Percentiles rank a stretch among this genome's conserved stretches.
Conservation (phyloP, 2,113 vertebrate species). For the Rhabdornis inornatus region DNA sequence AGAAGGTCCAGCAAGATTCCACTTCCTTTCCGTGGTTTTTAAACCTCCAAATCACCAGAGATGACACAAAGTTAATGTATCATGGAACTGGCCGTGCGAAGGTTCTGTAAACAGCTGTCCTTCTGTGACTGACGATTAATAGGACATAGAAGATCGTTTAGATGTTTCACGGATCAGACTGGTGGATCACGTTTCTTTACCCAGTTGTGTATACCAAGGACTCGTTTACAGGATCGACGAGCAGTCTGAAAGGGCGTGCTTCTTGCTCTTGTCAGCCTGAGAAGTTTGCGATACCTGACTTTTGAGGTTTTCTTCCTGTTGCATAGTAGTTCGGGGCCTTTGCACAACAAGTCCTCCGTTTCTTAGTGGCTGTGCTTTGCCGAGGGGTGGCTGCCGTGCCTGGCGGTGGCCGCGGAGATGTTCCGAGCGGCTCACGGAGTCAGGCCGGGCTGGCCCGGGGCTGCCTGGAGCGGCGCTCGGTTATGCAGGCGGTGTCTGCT, state of each 20-base stretch:
- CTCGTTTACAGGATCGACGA: not conserved
- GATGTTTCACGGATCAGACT: not conserved
- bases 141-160: not conserved
- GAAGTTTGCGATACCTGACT: not conserved
- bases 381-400: not conserved
- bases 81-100: not conserved
- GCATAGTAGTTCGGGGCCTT: not conserved
- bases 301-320: not conserved
- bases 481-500: not conserved
- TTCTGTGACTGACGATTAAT: not conserved
- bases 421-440: not conserved
- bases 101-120: not conserved
- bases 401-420: not conserved
- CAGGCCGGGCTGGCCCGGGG: not conserved
- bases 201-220: not conserved
- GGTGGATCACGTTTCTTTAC: not conserved
- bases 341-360: not conserved
- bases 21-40: not conserved
- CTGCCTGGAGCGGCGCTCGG: not conserved
- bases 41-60: not conserved
- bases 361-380: not conserved
- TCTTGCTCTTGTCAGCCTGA: not conserved
- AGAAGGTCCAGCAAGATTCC: not conserved
- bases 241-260: not conserved
- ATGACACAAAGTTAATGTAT: not conserved